These are phyloP conservation scores for Nebria ingens DNA, from an alignment of 1,140 invertebrate species.

Conservation along the genomic window DNA sequence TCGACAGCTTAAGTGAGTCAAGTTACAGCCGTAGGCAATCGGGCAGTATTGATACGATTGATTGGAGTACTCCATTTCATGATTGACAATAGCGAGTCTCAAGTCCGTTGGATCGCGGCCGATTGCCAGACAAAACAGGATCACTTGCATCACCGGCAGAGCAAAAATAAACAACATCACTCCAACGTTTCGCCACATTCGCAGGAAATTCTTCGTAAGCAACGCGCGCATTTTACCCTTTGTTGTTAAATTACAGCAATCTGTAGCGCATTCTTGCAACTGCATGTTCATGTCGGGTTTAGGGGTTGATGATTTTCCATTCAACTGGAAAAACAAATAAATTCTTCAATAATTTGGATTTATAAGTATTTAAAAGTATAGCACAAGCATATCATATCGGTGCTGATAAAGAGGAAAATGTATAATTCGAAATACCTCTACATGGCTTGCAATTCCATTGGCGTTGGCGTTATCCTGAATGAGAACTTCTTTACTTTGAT, in stretches of 20 bases:
- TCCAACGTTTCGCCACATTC: constrained; percentile 83
- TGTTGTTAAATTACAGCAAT: constrained; percentile 35
- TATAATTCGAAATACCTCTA: background rate
- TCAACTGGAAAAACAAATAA: constrained; percentile 2
- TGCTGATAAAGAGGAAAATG: background rate
- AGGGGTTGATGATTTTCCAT: constrained; percentile 14
- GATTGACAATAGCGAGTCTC: constrained; percentile 74
- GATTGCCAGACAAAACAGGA: constrained; percentile 89
- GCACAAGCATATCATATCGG: no score
- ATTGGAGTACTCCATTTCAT: constrained; percentile 55
- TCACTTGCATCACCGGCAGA: constrained; percentile 83
- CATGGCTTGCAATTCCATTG: constrained; percentile 41
- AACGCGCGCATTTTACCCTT: constrained; percentile 47
- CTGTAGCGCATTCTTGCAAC: constrained; percentile 27
- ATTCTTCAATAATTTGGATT: background rate
- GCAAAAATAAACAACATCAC: constrained; percentile 85
- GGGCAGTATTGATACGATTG: constrained; percentile 40
- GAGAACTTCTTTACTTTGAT: constrained; percentile 78
- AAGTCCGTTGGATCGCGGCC: constrained; percentile 79
- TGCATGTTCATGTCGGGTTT: constrained; percentile 21
- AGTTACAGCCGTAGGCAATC: constrained; percentile 48
- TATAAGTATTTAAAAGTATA: background rate
- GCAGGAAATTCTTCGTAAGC: constrained; percentile 84
- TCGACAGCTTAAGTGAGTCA: constrained; percentile 60
- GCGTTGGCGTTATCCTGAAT: constrained; percentile 57